Evolutionary conservation across 1,140 invertebrate species (phyloP), one percentile per base, ranked within the genome.

Genomic region (Micrasema minimum): DNA sequence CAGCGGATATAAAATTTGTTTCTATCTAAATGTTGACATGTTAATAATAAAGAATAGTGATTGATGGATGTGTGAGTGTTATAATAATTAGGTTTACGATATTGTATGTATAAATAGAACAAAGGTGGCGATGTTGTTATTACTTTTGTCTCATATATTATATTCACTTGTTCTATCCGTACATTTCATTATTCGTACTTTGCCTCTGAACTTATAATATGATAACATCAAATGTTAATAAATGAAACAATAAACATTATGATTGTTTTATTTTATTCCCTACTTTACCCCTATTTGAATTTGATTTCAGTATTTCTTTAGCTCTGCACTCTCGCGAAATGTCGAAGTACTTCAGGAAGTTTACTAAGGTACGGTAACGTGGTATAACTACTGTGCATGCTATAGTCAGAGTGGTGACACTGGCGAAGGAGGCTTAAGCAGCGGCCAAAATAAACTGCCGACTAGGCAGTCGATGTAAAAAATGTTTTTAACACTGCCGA

Each of bases 171-270:
- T 74, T 74, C 68, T 74, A 74, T 71, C 72, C 66, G 72, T 74
- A 53, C 65, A 53, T 66, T 48, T 66, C 50, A 66, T 65, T 66
- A 66, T 14, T 66, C 65, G 37, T 66, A 74, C 72, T 74, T 74
- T 74, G 72, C 72, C 64, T 74, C 69, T 66, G 65, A 74, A 74
- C 59, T 71, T 71, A 71, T n/a, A n/a, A n/a, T 71, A 71, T 71
- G 66, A 74, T 67, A 74, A 70, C 64, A 74, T 74, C 67, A 70
- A 74, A 74, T 71, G 72, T 74, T 74, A 74, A 69, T 74, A 74
- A 69, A 74, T 74, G 65, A 74, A 74, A 46, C 43, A 59, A 71
- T 62, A 71, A 74, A 71, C 35, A 55, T 45, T 38, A n/a, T 23
- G 38, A 11, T 41, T 55, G 9, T 38, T 31, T 57, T 46, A 26